Evolutionary conservation across 2,888 invertebrate species (phyloP).

Genomic region (Pandemis corylana): DNA sequence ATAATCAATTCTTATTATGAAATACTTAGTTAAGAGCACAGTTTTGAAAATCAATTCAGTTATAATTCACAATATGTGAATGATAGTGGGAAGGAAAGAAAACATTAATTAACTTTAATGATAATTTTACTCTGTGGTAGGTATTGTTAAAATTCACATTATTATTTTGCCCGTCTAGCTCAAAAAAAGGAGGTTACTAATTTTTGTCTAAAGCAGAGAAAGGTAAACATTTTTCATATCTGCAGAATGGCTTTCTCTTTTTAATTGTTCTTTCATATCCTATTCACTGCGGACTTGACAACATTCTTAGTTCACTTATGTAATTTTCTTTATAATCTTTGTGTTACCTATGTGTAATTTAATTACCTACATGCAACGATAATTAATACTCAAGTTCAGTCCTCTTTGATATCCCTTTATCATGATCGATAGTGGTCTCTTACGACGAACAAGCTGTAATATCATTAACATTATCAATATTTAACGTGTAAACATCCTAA

Average conservation of each 20-base stretch:
- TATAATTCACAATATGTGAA: not conserved
- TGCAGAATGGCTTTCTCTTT: constrained; percentile 24
- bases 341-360: not conserved
- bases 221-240: constrained; percentile 14
- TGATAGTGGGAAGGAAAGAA: not conserved
- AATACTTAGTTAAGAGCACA: not conserved
- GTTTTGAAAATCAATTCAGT: not conserved
- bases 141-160: not conserved
- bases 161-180: not conserved
- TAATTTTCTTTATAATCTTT: constrained; percentile 5
- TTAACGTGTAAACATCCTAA: constrained; percentile 18
- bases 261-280: constrained; percentile 13
- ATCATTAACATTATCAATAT: not conserved
- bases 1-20: no score
- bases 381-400: constrained; percentile 5
- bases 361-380: not conserved
- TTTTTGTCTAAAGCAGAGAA: constrained; percentile 17
- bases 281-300: not conserved
- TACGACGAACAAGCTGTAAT: constrained; percentile 8
- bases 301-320: not conserved
- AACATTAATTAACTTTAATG: not conserved
- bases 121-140: not conserved
- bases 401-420: constrained; percentile 15
- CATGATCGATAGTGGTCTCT: constrained; percentile 18
- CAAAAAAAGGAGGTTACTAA: not conserved